Percentiles rank a stretch among this genome's conserved stretches.
Evolutionary conservation across 2,888 invertebrate species (phyloP).

Genomic region (Hyposoter dolosus): DNA sequence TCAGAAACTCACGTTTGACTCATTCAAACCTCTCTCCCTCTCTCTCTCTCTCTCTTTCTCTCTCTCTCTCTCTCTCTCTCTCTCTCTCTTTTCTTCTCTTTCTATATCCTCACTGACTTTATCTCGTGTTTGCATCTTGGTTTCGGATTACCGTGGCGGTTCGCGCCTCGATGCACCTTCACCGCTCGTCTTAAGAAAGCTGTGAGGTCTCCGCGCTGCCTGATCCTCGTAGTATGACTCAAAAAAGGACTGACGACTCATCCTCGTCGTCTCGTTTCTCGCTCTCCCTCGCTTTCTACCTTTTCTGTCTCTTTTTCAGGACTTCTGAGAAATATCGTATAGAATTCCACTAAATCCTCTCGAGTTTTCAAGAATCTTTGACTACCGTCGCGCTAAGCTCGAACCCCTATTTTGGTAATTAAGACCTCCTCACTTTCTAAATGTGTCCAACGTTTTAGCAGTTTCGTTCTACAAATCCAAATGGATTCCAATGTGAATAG

Average conservation of each 20-base stretch:
- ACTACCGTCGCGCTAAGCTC: slow-evolving; percentile 27
- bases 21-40: slow-evolving; percentile 22
- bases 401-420: neutral
- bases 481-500: neutral
- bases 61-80: slow-evolving; percentile 11
- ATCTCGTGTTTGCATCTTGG: slow-evolving; percentile 80
- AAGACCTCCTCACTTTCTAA: neutral
- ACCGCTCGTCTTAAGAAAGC: slow-evolving; percentile 60
- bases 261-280: slow-evolving; percentile 19
- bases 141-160: slow-evolving; percentile 77
- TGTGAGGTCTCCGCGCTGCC: slow-evolving; percentile 39
- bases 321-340: slow-evolving; percentile 47
- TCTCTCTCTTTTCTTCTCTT: slow-evolving; percentile 13
- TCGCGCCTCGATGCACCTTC: slow-evolving; percentile 73
- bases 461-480: neutral
- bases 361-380: slow-evolving; percentile 41
- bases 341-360: slow-evolving; percentile 48
- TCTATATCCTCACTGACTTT: slow-evolving; percentile 72
- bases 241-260: slow-evolving; percentile 53
- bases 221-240: slow-evolving; percentile 56
- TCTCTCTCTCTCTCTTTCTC: slow-evolving; percentile 34
- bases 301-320: slow-evolving; percentile 9
- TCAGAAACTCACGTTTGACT: slow-evolving; percentile 65
- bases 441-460: too few species aligned
- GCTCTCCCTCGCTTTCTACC: neutral